Evolutionary conservation across 2,113 vertebrate genomes (phyloP).

Genomic region (Salvelinus sp.): DNA sequence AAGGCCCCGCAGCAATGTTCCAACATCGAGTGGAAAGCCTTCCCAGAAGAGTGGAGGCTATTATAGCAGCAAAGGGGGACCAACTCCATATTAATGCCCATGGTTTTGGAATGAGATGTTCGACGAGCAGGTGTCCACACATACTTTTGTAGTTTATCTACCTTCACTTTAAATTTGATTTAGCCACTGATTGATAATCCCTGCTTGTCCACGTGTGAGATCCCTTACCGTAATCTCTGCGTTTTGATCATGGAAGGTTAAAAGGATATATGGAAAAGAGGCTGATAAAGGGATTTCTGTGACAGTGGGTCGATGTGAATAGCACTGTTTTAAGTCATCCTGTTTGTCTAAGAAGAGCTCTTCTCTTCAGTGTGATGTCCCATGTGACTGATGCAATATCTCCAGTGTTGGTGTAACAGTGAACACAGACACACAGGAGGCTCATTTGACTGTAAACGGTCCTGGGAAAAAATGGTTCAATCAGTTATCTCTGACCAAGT

Average conservation of each 20-base stretch:
- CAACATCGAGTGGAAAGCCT: no score
- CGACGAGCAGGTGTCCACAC: no score
- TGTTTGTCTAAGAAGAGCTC: slow-evolving; percentile 76
- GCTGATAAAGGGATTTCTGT: slow-evolving; percentile 75
- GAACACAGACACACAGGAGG: slow-evolving; percentile 54
- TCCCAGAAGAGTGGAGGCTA: no score
- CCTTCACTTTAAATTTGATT: slow-evolving; percentile 68
- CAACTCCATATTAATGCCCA: no score
- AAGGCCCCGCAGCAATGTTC: no score
- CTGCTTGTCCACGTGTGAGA: slow-evolving; percentile 61
- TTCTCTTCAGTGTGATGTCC: slow-evolving; percentile 75
- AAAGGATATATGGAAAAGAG: slow-evolving; percentile 72
- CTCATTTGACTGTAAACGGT: slow-evolving; percentile 65
- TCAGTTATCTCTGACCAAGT: slow-evolving; percentile 70
- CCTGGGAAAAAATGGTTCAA: slow-evolving; percentile 69
- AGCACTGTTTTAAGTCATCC: slow-evolving; percentile 72
- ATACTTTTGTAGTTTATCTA: slow-evolving; percentile 44
- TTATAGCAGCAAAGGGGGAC: no score
- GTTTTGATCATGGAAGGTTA: slow-evolving; percentile 77
- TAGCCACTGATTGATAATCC: slow-evolving; percentile 73
- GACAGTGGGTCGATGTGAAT: slow-evolving; percentile 70
- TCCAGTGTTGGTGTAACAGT: slow-evolving; percentile 68
- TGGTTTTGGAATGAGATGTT: no score
- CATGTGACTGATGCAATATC: slow-evolving; percentile 79
- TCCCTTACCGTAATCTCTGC: slow-evolving; percentile 70